Conservation (phyloP, 2,113 vertebrate genomes). For the Pachycephala philippinensis region DNA sequence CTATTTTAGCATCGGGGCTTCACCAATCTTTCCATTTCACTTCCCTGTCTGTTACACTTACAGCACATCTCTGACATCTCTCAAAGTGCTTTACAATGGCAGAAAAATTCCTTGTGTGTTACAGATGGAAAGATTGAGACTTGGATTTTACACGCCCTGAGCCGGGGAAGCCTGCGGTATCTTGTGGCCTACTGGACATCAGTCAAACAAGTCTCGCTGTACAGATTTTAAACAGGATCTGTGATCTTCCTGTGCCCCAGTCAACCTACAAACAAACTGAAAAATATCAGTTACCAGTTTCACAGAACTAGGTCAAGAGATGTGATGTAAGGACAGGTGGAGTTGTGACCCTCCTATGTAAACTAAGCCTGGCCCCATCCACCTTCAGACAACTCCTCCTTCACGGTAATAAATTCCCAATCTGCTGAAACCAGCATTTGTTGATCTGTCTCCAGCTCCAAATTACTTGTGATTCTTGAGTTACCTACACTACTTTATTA, state of each 20-base stretch:
- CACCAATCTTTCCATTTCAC: background rate
- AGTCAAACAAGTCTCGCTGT: background rate
- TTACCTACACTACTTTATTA: background rate
- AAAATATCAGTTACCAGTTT: background rate
- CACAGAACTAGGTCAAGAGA: background rate
- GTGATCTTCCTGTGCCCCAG: background rate
- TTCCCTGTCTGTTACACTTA: background rate
- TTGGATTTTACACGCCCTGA: accelerated
- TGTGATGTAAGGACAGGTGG: background rate
- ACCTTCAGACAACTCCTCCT: background rate
- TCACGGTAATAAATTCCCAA: background rate
- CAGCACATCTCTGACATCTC: background rate
- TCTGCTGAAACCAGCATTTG: background rate
- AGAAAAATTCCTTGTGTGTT: background rate
- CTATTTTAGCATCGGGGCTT: background rate
- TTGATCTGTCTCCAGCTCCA: background rate
- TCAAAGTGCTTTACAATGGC: background rate
- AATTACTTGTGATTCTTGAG: background rate
- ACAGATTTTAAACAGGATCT: background rate
- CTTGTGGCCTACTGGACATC: background rate
- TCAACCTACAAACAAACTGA: background rate
- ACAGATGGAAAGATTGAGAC: background rate
- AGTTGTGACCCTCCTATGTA: background rate
- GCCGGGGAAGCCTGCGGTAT: background rate
- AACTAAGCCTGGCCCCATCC: background rate